A percentile compares a stretch with the other conserved stretches of the same genome.
phyloP scores from a whole-genome alignment of 2,888 invertebrate genomes.

The Phytoseiulus persimilis region DNA sequence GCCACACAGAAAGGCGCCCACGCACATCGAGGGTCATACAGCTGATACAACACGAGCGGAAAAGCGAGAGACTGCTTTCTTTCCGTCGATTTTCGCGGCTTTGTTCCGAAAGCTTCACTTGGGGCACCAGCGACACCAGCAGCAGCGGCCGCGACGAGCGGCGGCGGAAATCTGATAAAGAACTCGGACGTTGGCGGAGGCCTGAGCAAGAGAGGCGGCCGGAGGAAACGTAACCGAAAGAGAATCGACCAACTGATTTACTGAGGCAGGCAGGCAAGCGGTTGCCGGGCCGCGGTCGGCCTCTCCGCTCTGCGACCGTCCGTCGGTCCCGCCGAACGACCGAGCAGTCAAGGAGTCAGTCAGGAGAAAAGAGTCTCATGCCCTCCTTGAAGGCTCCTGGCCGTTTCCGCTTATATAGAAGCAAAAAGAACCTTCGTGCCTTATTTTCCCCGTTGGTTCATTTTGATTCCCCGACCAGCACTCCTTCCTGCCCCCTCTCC shows the following conservation, averaged over 20 bases:
- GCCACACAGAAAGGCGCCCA: background rate
- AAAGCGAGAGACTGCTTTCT: background rate
- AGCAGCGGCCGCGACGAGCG: background rate
- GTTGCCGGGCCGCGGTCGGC: conserved; percentile 6
- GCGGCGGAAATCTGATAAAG: conserved; percentile 35
- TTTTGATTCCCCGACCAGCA: background rate
- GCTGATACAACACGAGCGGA: background rate
- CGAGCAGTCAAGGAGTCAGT: background rate
- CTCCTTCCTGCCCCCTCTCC: too few relatives aligned
- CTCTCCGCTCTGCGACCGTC: background rate
- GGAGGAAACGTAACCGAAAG: background rate
- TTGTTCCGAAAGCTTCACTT: background rate
- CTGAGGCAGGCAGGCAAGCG: conserved; percentile 20
- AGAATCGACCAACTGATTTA: conserved; percentile 30
- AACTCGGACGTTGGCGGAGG: background rate
- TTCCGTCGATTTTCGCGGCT: background rate
- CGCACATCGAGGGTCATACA: background rate
- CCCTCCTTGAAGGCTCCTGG: background rate
- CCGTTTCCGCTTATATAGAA: conserved; percentile 37
- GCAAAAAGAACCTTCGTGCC: background rate
- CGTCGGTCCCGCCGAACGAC: background rate
- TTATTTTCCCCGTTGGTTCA: background rate
- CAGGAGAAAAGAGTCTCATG: background rate
- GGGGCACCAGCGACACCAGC: background rate
- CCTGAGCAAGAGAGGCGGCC: background rate